phyloP scores from a whole-genome alignment of 2,888 invertebrate genomes.

The Dasypogon diadema region DNA sequence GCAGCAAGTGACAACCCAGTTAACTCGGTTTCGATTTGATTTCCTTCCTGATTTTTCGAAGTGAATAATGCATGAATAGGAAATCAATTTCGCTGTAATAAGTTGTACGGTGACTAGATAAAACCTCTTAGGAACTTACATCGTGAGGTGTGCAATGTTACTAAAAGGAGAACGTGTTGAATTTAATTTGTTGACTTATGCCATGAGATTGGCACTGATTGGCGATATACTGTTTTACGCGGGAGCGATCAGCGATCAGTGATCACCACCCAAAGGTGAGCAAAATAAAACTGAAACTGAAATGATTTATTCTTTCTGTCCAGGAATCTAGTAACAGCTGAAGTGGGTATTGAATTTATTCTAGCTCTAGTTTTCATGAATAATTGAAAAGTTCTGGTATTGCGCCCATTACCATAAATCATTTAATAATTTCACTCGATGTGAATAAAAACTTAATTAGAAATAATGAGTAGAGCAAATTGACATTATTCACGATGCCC shows the following conservation, averaged over 20 bases:
- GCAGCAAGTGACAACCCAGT: slow-evolving; percentile 18
- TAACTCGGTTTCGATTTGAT: slow-evolving; percentile 6
- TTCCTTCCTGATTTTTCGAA: slow-evolving; percentile 41
- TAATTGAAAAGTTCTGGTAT: slow-evolving; percentile 28
- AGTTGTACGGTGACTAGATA: slow-evolving; percentile 6
- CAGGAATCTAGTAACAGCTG: slow-evolving; percentile 14
- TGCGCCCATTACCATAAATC: slow-evolving; percentile 23
- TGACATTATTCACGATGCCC: slow-evolving; percentile 2
- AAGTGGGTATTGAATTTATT: slow-evolving; percentile 32
- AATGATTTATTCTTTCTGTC: slow-evolving; percentile 17
- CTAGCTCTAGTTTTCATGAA: slow-evolving; percentile 2
- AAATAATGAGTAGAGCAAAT: neutral
- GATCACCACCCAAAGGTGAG: slow-evolving; percentile 7
- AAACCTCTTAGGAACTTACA: slow-evolving; percentile 16
- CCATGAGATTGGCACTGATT: slow-evolving; percentile 39
- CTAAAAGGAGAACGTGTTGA: slow-evolving; percentile 13
- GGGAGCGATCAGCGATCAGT: neutral
- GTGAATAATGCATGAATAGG: slow-evolving; percentile 45
- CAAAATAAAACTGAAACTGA: neutral
- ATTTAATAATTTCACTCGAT: slow-evolving; percentile 26
- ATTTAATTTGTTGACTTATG: slow-evolving; percentile 29
- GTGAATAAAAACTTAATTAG: slow-evolving; percentile 11
- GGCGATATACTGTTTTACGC: slow-evolving; percentile 34
- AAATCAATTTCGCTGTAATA: slow-evolving; percentile 41
- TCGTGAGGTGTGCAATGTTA: neutral